phyloP scores from a whole-genome alignment of 1,140 invertebrate species.

The Diabrotica virgifera region DNA sequence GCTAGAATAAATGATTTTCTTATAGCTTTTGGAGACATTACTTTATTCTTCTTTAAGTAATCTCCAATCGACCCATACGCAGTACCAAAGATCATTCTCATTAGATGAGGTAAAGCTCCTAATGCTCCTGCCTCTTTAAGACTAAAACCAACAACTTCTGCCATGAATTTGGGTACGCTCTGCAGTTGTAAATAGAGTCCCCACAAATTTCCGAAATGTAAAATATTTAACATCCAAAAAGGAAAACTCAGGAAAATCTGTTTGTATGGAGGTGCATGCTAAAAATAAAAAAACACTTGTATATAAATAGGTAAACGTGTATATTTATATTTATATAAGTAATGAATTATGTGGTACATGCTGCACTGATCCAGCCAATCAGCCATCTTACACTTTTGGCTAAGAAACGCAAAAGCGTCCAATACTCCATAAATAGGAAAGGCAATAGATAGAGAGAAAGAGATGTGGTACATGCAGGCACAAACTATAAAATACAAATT shows the following conservation, averaged over 20 bases:
- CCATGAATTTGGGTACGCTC: conserved; percentile 76
- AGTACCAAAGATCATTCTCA: conserved; percentile 60
- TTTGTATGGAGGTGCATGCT: conserved; percentile 54
- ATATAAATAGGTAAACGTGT: too few species aligned
- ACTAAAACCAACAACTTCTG: conserved; percentile 79
- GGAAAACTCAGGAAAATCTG: conserved; percentile 61
- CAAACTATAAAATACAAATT: too few species aligned
- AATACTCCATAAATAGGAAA: too few species aligned
- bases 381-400: too few species aligned
- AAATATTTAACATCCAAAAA: conserved; percentile 63
- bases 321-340: too few species aligned
- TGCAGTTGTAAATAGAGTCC: conserved; percentile 80
- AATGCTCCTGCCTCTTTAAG: conserved; percentile 67
- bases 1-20: conserved; percentile 69
- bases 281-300: too few species aligned
- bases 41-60: conserved; percentile 56
- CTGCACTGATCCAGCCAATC: too few species aligned
- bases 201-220: conserved; percentile 75
- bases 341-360: too few species aligned
- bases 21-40: conserved; percentile 50
- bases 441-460: too few species aligned
- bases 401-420: too few species aligned
- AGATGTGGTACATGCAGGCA: too few species aligned
- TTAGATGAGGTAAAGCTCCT: conserved; percentile 67
- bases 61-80: conserved; percentile 69